phyloP scores from a whole-genome alignment of 2,113 vertebrate genomes.

The Parus major region DNA sequence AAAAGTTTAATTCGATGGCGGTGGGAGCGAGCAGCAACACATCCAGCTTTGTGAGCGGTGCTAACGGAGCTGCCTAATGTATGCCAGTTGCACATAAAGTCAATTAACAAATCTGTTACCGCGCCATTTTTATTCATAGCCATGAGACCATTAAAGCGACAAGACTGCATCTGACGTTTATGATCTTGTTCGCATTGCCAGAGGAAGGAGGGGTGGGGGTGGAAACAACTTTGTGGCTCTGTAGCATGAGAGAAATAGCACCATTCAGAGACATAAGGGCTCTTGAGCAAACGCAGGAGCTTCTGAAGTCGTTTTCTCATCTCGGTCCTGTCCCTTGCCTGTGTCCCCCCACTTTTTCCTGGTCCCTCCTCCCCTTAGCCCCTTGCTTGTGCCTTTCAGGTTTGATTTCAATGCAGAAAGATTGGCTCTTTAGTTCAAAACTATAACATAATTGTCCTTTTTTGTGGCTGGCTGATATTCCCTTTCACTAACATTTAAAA shows the following conservation, averaged over 20 bases:
- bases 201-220: not conserved
- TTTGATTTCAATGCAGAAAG: conserved; percentile 35
- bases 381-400: conserved; percentile 16
- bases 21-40: conserved; percentile 26
- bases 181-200: conserved; percentile 59
- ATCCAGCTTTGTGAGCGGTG: conserved; percentile 16
- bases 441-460: conserved; percentile 29
- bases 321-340: not conserved
- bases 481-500: conserved; percentile 48
- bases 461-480: conserved; percentile 26
- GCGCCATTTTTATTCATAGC: conserved; percentile 69
- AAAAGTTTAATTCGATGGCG: conserved; percentile 50
- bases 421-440: conserved; percentile 50
- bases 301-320: conserved; percentile 30
- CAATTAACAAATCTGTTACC: conserved; percentile 69
- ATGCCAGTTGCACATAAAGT: conserved; percentile 50
- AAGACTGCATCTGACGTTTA: conserved; percentile 64
- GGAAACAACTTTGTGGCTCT: conserved; percentile 44
- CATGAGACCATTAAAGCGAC: conserved; percentile 59
- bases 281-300: not conserved
- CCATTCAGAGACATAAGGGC: conserved; percentile 24
- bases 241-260: not conserved
- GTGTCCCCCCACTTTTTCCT: not conserved
- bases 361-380: not conserved
- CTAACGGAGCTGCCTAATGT: conserved; percentile 36